phyloP scores from a whole-genome alignment of 2,113 vertebrate species.

The Formicarius rufipectus region DNA sequence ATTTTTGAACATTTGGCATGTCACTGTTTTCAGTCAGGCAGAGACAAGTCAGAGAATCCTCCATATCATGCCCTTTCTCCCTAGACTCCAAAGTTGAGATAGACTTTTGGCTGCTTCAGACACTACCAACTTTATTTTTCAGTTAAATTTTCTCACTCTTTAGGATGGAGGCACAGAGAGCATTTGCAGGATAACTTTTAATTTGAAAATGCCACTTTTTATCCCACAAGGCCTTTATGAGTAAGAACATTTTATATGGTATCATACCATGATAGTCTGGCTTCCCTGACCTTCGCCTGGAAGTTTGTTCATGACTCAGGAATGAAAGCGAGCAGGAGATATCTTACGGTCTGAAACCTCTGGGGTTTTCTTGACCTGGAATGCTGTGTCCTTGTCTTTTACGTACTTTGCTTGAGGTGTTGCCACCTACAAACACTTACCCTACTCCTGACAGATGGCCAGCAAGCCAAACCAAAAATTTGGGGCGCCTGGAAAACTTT shows the following conservation, averaged over 20 bases:
- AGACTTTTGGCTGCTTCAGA: not conserved
- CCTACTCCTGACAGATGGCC: accelerated
- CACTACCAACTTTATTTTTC: not conserved
- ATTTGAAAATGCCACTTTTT: not conserved
- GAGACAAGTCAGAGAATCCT: not conserved
- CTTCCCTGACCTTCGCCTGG: not conserved
- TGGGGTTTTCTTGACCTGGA: not conserved
- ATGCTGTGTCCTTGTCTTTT: not conserved
- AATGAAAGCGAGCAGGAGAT: not conserved
- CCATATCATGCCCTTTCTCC: not conserved
- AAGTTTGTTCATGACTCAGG: not conserved
- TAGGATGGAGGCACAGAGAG: not conserved
- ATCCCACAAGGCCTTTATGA: not conserved
- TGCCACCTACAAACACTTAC: not conserved
- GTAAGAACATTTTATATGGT: not conserved
- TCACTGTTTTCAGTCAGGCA: not conserved
- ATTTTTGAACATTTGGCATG: not conserved
- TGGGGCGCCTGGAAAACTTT: not conserved
- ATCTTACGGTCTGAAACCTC: not conserved
- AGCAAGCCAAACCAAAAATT: not conserved
- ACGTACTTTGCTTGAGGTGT: accelerated
- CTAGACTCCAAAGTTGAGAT: not conserved
- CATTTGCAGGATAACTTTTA: not conserved
- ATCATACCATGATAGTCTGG: not conserved
- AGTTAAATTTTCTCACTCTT: not conserved